Conservation (phyloP, 2,113 vertebrate species). For the Dendrocopos noguchii region DNA sequence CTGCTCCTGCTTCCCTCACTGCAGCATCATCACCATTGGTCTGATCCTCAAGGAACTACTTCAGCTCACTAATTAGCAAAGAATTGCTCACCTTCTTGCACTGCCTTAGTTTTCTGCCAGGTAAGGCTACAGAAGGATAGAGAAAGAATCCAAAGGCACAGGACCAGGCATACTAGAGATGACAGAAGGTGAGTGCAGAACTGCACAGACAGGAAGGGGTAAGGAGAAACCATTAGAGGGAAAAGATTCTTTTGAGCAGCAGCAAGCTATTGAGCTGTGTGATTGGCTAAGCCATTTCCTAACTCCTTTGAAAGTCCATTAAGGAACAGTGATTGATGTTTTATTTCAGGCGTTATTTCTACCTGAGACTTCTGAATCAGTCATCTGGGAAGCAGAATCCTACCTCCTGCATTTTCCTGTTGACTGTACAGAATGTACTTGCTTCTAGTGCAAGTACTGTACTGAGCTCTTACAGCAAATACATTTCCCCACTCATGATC, state of each 20-base stretch:
- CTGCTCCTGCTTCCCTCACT: background rate
- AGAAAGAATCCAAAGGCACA: background rate
- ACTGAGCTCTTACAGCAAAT: background rate
- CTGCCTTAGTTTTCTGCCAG: background rate
- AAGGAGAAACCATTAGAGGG: background rate
- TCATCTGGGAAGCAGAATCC: slow-evolving; percentile 17
- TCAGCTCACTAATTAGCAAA: background rate
- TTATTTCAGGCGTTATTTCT: slow-evolving; percentile 25
- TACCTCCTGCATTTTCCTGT: background rate
- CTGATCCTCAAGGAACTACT: background rate
- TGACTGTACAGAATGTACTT: background rate
- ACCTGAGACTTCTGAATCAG: slow-evolving; percentile 59
- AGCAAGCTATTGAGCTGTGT: slow-evolving; percentile 13
- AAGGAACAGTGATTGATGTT: slow-evolving; percentile 48
- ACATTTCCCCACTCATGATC: background rate
- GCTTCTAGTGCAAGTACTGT: background rate
- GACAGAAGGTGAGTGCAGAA: background rate
- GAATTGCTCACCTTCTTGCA: background rate
- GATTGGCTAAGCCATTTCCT: slow-evolving; percentile 48
- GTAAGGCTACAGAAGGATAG: background rate
- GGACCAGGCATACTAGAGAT: background rate
- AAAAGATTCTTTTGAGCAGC: slow-evolving; percentile 10
- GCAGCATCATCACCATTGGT: background rate
- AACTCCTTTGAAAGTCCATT: slow-evolving; percentile 61
- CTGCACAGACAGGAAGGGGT: background rate